Evolutionary conservation across 2,797 vertebrate species (phyloP), one percentile per base, ranked within the genome.

Genomic region (Pseudochirops cupreus): DNA sequence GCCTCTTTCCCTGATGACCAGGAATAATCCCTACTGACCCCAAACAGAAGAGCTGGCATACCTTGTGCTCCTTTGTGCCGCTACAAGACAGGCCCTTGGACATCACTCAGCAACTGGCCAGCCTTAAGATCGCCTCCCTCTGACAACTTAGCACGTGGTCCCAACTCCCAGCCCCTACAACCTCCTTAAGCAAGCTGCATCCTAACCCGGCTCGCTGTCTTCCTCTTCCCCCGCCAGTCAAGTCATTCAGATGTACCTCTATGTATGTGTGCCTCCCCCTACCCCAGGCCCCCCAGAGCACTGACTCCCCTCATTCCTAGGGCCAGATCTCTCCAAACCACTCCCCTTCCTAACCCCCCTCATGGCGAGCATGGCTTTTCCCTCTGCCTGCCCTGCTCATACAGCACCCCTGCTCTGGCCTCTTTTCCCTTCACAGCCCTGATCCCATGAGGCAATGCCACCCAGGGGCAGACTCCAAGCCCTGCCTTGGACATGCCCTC

Each of bases 221-320:
- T 74, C n/a, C 67, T 74, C 67, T 39, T 74, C n/a, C 3, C 9
- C 2, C n/a, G 18, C 21, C 31, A 14, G 12, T 33, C 29, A n/a
- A 33, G 31, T 33, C 33, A n/a, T 5, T 14, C 12, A 4, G 0
- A 14, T 1, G 1, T 29, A 14, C 5, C 21, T 26, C 0, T 0
- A 21, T 21, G 26, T 28, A 21, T 4, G 33, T 21, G 12, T 67
- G 31, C 12, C 31, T n/a, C 59, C 62, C 33, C 59, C 59, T 13
- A 1, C 31, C 16, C 62, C 0, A 10, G 58, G 28, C 58, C 10
- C 33, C 31, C 31, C 13, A 33, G 31, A 4, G 4, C 59, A 67
- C 31, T 16, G 31, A 67, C 59, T 33, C 59, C 31, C 59, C 28
- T 33, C 33, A 33, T 67, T 67, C 59, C 31, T n/a, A 67, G 13